Evolutionary conservation across 1,140 invertebrate species (phyloP).

Genomic region (Tetranychus cinnabarinus): DNA sequence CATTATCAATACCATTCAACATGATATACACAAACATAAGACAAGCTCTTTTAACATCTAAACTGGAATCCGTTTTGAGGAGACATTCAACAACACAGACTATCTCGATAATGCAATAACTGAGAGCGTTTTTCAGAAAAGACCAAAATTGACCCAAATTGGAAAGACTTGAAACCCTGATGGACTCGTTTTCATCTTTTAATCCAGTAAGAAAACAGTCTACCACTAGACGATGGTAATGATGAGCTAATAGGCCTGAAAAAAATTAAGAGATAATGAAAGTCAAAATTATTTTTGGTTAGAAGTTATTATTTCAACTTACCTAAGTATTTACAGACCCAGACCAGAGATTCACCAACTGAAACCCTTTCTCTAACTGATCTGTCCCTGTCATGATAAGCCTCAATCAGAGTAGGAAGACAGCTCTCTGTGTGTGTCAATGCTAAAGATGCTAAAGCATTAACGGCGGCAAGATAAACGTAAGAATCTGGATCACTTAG

Average conservation of each 20-base stretch:
- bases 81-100: conserved; percentile 39
- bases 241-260: conserved; percentile 42
- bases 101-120: conserved; percentile 30
- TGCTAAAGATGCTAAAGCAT: conserved; percentile 40
- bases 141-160: conserved; percentile 61
- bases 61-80: conserved; percentile 36
- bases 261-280: not conserved
- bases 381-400: conserved; percentile 26
- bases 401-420: conserved; percentile 34
- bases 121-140: conserved; percentile 43
- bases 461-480: conserved; percentile 50
- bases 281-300: conserved; percentile 15
- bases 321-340: conserved; percentile 43
- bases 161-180: conserved; percentile 54
- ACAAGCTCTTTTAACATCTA: conserved; percentile 49
- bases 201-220: conserved; percentile 42
- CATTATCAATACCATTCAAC: conserved; percentile 41
- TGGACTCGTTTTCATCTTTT: conserved; percentile 36
- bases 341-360: conserved; percentile 54
- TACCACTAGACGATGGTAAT: conserved; percentile 41
- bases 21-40: conserved; percentile 44
- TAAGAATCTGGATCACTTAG: conserved; percentile 55
- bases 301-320: conserved; percentile 14
- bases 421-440: conserved; percentile 37
- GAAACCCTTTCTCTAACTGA: conserved; percentile 40